Evolutionary conservation across 2,797 vertebrate species (phyloP).

Genomic region (Gadopsis marmoratus): DNA sequence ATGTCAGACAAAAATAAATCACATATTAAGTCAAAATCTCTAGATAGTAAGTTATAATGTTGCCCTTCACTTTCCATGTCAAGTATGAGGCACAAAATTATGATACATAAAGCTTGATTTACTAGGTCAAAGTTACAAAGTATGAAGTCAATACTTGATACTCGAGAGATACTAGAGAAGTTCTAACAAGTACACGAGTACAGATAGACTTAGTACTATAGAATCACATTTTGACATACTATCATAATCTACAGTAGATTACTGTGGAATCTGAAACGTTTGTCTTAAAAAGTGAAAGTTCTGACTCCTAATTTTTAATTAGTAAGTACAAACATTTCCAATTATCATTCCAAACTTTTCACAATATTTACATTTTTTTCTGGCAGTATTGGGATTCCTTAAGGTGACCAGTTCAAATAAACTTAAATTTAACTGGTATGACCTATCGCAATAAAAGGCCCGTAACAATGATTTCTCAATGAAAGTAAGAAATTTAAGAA

Average conservation of each 20-base stretch:
- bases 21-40: not conserved
- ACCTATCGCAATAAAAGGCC: not conserved
- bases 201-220: not conserved
- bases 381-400: not conserved
- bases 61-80: not conserved
- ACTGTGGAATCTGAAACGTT: not conserved
- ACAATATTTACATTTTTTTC: not conserved
- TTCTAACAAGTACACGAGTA: not conserved
- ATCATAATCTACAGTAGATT: not conserved
- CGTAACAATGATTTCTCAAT: no score
- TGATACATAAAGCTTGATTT: not conserved
- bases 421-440: not conserved
- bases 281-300: not conserved
- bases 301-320: not conserved
- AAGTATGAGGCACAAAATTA: not conserved
- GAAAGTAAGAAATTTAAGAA: no score
- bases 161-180: no score
- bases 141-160: not conserved
- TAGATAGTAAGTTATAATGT: not conserved
- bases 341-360: not conserved
- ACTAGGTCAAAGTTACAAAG: not conserved
- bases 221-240: not conserved
- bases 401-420: not conserved
- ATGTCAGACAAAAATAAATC: no score
- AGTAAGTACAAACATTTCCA: not conserved